A percentile compares a stretch with the other conserved stretches of the same genome.
phyloP scores from a whole-genome alignment of 2,113 vertebrate genomes.

The Puma concolor region DNA sequence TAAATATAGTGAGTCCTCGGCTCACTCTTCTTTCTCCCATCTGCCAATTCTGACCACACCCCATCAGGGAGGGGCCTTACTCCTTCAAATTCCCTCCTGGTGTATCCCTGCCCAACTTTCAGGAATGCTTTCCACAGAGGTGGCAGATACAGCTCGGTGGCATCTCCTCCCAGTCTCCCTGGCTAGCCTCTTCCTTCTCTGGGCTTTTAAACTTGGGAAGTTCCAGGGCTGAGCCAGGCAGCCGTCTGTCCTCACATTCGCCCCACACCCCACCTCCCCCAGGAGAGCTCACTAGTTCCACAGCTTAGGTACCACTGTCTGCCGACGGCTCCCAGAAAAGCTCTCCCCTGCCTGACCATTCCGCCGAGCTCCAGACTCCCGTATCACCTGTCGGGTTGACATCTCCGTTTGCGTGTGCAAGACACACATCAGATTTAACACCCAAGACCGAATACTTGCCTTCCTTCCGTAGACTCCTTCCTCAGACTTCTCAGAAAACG shows the following conservation, averaged over 20 bases:
- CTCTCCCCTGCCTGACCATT: neutral
- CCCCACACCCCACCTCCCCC: neutral
- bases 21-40: neutral
- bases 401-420: neutral
- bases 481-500: neutral
- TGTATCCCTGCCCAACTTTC: neutral
- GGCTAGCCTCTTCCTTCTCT: neutral
- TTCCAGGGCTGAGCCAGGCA: neutral
- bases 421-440: neutral
- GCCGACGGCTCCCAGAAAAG: neutral
- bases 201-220: neutral
- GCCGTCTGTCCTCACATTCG: neutral
- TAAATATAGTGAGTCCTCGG: neutral
- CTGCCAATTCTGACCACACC: neutral
- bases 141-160: neutral
- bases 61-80: neutral
- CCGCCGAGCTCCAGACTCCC: neutral
- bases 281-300: neutral
- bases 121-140: neutral
- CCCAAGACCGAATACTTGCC: neutral
- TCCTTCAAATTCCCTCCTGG: neutral
- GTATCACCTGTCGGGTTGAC: neutral
- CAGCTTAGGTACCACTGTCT: neutral
- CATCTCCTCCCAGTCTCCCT: neutral
- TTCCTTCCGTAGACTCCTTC: neutral